Base-by-base conservation (phyloP, 2,113 vertebrate species). In the Pelvicachromis taeniatus region DNA sequence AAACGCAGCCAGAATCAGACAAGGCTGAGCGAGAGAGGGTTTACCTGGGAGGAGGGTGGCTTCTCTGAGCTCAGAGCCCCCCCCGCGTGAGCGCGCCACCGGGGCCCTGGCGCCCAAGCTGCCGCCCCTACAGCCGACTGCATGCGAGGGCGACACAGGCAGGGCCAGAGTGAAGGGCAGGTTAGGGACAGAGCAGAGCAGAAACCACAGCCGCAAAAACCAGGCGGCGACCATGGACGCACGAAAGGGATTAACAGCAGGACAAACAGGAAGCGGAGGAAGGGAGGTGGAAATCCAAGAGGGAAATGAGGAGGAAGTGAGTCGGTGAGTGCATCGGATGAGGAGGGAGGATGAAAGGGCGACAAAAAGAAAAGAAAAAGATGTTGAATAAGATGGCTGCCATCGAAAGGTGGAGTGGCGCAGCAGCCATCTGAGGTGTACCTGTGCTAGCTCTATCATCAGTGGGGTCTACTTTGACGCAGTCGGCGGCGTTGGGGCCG, bases 361-460 rank as follows among this genome's bases (percentile, higher is more conserved):
- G 68, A 91, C 23, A 79, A 83, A 81, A 19, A 85, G 63, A 82
- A 83, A 90, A 83, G 65, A 40, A 77, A 87, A 88, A 52, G 78
- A 91, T 77, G 85, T 23, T 61, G 85, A 85, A 91, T 54, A 90
- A 91, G 63, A 88, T 50, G 89, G 81, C 88, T 87, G 89, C 85
- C 68, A 45, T 73, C 65, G 58, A 56, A 80, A 84, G 78, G 12
- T 50, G 45, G 54, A 77, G 82, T 80, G 26, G 26, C 55, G 77
- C 29, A 56, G 85, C 81, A 63, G 85, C 56, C 80, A 6, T 73
- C 9, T 40, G 52, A 58, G 29, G 86, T 84, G 94, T 93, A 97
- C 97, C 97, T 97, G 96, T 97, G 95, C 97, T 97, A 93, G 95
- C 96, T 94, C 96, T 95, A 95, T 97, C 97, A 59, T 97, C 97